phyloP scores from a whole-genome alignment of 2,113 vertebrate species.

The Synchiropus splendidus region DNA sequence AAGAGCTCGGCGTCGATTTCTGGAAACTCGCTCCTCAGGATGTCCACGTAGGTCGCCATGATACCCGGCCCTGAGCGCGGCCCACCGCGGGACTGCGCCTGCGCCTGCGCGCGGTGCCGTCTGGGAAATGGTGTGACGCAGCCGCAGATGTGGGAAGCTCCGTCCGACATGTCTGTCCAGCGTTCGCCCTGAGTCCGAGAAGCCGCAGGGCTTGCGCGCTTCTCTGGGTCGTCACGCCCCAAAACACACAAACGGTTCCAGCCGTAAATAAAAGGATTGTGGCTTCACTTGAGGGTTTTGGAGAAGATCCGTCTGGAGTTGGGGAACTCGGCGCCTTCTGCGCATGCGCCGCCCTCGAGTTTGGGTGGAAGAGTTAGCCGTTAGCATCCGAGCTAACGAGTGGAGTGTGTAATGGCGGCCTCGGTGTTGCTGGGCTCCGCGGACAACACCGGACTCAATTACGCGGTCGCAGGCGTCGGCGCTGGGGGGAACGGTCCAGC shows the following conservation, averaged over 20 bases:
- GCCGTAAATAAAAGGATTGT: no score
- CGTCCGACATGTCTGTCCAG: no score
- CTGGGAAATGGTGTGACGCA: slow-evolving; percentile 27
- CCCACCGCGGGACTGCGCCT: slow-evolving; percentile 35
- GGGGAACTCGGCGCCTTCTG: slow-evolving; percentile 1
- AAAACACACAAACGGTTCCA: no score
- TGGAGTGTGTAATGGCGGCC: slow-evolving; percentile 82
- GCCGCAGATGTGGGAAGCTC: no score
- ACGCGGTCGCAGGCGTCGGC: slow-evolving; percentile 38
- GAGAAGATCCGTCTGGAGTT: no score
- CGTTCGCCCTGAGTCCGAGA: no score
- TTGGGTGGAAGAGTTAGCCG: slow-evolving; percentile 56
- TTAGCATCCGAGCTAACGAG: slow-evolving; percentile 48
- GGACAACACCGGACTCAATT: slow-evolving; percentile 65
- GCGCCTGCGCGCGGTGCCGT: slow-evolving; percentile 26
- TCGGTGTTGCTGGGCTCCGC: slow-evolving; percentile 69
- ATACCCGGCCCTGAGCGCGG: slow-evolving; percentile 54
- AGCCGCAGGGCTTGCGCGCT: no score
- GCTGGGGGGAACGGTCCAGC: slow-evolving; percentile 27
- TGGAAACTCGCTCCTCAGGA: slow-evolving; percentile 90
- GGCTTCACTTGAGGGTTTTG: no score
- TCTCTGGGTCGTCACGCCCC: no score
- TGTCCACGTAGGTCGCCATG: slow-evolving; percentile 92
- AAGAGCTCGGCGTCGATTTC: slow-evolving; percentile 88
- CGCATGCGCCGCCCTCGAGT: slow-evolving; percentile 32